A percentile compares a stretch with the other conserved stretches of the same genome.
Conservation (phyloP, 2,113 vertebrate species). For the Melanerpes formicivorus region DNA sequence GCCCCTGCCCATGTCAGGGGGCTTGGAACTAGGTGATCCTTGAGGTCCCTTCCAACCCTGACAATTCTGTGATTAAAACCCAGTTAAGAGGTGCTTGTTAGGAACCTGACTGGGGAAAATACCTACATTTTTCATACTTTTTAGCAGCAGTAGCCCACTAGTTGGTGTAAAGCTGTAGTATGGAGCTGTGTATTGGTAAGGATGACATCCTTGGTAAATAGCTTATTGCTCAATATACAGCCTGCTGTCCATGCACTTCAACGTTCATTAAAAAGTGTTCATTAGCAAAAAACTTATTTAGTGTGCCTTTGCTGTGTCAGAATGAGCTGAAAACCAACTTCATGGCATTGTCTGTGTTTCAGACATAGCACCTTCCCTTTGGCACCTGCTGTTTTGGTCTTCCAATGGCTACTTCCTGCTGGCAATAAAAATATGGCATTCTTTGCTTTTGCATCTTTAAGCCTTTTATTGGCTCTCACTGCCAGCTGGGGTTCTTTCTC, state of each 20-base stretch:
- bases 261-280: neutral
- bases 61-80: neutral
- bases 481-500: neutral
- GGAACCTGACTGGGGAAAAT: neutral
- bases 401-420: slow-evolving; percentile 27
- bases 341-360: slow-evolving; percentile 13
- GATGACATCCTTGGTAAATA: slow-evolving; percentile 11
- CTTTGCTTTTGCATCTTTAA: neutral
- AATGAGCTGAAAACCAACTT: neutral
- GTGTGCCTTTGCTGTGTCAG: neutral
- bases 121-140: neutral
- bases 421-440: neutral
- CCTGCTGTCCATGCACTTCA: neutral
- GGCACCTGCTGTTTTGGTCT: slow-evolving; percentile 37
- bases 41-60: too few relatives aligned
- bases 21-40: too few relatives aligned
- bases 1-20: too few relatives aligned
- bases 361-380: neutral
- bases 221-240: neutral
- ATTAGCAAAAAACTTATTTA: neutral
- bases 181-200: neutral
- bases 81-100: neutral
- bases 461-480: neutral
- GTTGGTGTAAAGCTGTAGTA: neutral
- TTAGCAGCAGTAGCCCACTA: neutral